A percentile compares a stretch with the other conserved stretches of the same genome.
These are phyloP conservation scores for Nymphalis polychloros DNA, from an alignment of 2,888 invertebrate species.

Conservation along the genomic window DNA sequence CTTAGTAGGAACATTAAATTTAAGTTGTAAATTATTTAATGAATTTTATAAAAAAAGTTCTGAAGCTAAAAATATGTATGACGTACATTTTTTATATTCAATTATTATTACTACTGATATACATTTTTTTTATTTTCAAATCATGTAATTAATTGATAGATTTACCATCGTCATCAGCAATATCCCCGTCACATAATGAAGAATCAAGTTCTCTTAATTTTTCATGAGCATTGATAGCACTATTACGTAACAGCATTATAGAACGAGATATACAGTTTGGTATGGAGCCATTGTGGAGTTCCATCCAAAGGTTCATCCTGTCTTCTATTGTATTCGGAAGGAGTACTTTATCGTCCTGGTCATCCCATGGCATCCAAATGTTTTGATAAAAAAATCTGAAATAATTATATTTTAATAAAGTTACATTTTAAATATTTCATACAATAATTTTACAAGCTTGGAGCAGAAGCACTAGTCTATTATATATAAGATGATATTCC, in stretches of 20 bases:
- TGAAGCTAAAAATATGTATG: too few relatives aligned
- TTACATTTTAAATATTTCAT: too few relatives aligned
- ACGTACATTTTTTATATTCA: too few relatives aligned
- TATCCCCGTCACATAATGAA: conserved; percentile 65
- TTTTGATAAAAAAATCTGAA: conserved; percentile 84
- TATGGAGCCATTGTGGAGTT: conserved; percentile 67
- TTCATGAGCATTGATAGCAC: conserved; percentile 70
- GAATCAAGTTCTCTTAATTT: conserved; percentile 68
- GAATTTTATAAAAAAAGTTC: too few relatives aligned
- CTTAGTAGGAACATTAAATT: too few relatives aligned
- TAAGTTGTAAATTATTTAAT: too few relatives aligned
- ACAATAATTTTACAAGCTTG: too few relatives aligned
- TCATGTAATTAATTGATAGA: neutral
- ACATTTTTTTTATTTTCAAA: neutral
- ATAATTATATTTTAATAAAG: neutral
- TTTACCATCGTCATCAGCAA: conserved; percentile 72
- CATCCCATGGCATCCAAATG: conserved; percentile 87
- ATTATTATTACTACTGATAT: too few relatives aligned
- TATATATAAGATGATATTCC: too few relatives aligned
- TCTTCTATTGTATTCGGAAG: conserved; percentile 73
- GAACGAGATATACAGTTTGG: conserved; percentile 62
- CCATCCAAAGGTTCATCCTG: conserved; percentile 73
- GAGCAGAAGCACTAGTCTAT: too few relatives aligned
- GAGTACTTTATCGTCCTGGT: conserved; percentile 83
- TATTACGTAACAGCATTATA: conserved; percentile 60